phyloP scores from a whole-genome alignment of 2,797 vertebrate genomes.

The Potorous gilbertii region DNA sequence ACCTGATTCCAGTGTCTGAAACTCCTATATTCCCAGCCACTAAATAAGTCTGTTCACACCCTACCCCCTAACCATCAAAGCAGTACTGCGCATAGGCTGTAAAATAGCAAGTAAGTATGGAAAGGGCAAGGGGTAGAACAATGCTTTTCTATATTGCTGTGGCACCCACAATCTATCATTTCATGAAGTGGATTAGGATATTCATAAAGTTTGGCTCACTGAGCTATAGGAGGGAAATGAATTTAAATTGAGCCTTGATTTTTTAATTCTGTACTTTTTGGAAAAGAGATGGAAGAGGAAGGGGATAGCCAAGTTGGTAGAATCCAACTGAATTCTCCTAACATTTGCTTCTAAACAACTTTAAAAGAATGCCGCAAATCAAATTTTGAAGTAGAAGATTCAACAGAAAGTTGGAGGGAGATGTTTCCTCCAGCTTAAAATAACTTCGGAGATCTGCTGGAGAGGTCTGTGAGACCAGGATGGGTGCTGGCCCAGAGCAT shows the following conservation, averaged over 20 bases:
- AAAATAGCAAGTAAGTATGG: neutral
- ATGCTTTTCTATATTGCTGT: neutral
- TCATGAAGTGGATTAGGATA: neutral
- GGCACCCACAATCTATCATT: conserved; percentile 16
- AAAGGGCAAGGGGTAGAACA: neutral
- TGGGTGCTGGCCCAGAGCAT: accelerated
- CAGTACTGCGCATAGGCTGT: conserved; percentile 12
- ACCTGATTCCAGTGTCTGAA: neutral
- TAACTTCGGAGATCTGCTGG: neutral
- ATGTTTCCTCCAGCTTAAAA: neutral
- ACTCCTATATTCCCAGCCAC: neutral
- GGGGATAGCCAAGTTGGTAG: neutral
- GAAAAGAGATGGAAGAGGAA: conserved; percentile 13
- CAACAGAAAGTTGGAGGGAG: neutral
- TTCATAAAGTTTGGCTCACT: neutral
- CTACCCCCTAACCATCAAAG: conserved; percentile 21
- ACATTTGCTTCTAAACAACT: neutral
- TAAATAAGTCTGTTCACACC: conserved; percentile 38
- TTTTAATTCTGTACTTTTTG: neutral
- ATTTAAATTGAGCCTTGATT: neutral
- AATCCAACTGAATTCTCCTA: neutral
- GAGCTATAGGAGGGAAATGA: neutral
- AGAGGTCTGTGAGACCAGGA: neutral
- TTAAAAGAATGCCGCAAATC: neutral
- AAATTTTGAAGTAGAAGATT: neutral